Evolutionary conservation across 1,140 invertebrate species (phyloP), one percentile per base, ranked within the genome.

Genomic region (Gonatopus flavifemur): DNA sequence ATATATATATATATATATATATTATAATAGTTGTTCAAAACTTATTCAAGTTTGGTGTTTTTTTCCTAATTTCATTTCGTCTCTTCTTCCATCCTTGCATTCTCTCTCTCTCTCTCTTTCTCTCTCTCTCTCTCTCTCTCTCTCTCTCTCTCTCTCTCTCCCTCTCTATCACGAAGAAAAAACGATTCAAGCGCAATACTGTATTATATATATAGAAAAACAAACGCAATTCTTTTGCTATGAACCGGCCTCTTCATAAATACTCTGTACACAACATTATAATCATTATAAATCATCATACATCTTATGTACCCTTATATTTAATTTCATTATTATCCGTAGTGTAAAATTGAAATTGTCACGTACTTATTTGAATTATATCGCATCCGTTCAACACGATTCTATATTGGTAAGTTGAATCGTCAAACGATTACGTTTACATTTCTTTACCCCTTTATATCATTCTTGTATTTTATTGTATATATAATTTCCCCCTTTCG

Each of bases 261-360:
- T 78, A 77, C 71, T 76, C 74, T 78, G 74, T 78, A 78, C n/a
- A n/a, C 76, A 78, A 69, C 62, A 58, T 75, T 76, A 71, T 72
- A 65, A 74, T 75, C 68, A 76, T 74, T 76, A 75, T 75, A 76
- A 77, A 76, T 75, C 67, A 69, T 76, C 66, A 69, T 70, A 57
- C 72, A 68, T 76, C 64, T 75, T 75, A 72, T 70, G 70, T 76
- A 74, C 64, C 57, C 72, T 77, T 76, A 77, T 68, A 62, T 48
- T 70, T 76, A 49, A 72, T 69, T 61, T 75, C 66, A 76, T 78
- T 77, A 76, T 78, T 78, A 77, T 78, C 72, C 67, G 66, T 78
- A 77, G 73, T 77, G 74, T 77, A 78, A 77, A 77, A 77, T 78
- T 76, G 70, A 77, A 78, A 78, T 67, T 70, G 59, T 76, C 77